These are phyloP conservation scores for Neosilurus mollespiculum DNA, from an alignment of 2,797 vertebrate genomes.

Conservation along the genomic window DNA sequence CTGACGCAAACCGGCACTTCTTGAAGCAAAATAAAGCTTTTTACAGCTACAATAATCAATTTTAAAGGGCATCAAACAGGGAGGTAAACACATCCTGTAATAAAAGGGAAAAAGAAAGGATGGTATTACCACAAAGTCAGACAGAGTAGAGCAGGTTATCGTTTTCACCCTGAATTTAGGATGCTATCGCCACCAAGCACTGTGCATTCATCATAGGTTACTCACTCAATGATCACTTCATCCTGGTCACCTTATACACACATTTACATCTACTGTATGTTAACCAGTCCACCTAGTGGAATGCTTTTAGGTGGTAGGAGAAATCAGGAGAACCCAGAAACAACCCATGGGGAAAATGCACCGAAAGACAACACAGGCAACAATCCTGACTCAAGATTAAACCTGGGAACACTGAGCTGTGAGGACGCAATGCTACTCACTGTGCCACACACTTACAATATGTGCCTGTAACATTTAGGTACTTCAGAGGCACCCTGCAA, in stretches of 20 bases:
- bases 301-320: not conserved
- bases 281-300: not conserved
- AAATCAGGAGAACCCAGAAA: not conserved
- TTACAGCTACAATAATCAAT: slow-evolving; percentile 20
- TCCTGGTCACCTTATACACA: too few relatives aligned
- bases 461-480: not conserved
- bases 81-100: slow-evolving; percentile 6
- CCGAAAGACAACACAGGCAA: not conserved
- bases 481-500: not conserved
- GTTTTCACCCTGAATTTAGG: not conserved
- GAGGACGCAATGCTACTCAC: not conserved
- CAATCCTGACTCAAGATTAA: not conserved
- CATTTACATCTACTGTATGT: not conserved
- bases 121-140: not conserved
- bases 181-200: not conserved
- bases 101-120: not conserved
- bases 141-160: not conserved
- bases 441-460: not conserved
- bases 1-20: slow-evolving; percentile 16
- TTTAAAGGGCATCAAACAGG: slow-evolving; percentile 4
- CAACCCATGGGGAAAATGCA: not conserved
- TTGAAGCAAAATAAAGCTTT: slow-evolving; percentile 28
- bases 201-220: not conserved
- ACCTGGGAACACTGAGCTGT: not conserved
- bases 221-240: not conserved